phyloP scores from a whole-genome alignment of 2,888 invertebrate genomes.

The Zygogramma bicolorata region DNA sequence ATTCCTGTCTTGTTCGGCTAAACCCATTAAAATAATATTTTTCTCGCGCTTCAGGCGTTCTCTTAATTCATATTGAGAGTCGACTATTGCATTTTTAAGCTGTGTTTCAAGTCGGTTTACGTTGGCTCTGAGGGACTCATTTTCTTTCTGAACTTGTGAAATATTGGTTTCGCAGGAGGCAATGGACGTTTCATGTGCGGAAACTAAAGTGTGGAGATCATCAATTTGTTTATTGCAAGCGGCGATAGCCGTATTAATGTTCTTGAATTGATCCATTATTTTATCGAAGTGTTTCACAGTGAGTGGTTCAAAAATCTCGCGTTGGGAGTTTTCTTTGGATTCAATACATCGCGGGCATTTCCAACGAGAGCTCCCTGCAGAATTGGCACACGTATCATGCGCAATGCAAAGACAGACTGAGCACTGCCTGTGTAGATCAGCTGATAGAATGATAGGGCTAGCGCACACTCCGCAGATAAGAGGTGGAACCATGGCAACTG shows the following conservation, averaged over 20 bases:
- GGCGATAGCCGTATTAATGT: neutral
- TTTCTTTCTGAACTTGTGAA: neutral
- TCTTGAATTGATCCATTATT: neutral
- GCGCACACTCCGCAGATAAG: neutral
- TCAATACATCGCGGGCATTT: neutral
- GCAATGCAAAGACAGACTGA: too few species aligned
- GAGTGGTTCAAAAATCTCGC: neutral
- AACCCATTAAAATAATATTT: neutral
- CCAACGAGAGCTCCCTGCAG: too few species aligned
- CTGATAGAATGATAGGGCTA: neutral
- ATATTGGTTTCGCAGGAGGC: neutral
- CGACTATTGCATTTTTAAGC: neutral
- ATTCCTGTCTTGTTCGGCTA: neutral
- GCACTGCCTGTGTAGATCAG: too few species aligned
- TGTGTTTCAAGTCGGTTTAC: neutral
- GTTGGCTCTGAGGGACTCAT: neutral
- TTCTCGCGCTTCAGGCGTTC: neutral
- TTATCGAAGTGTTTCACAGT: neutral
- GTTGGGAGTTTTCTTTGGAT: neutral
- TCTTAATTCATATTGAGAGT: neutral
- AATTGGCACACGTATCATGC: too few species aligned
- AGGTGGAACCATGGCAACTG: neutral
- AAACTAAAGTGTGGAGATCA: neutral
- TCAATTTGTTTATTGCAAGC: neutral
- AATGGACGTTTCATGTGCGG: neutral